Evolutionary conservation across 2,888 invertebrate genomes (phyloP).

Genomic region (Xanthia togata): DNA sequence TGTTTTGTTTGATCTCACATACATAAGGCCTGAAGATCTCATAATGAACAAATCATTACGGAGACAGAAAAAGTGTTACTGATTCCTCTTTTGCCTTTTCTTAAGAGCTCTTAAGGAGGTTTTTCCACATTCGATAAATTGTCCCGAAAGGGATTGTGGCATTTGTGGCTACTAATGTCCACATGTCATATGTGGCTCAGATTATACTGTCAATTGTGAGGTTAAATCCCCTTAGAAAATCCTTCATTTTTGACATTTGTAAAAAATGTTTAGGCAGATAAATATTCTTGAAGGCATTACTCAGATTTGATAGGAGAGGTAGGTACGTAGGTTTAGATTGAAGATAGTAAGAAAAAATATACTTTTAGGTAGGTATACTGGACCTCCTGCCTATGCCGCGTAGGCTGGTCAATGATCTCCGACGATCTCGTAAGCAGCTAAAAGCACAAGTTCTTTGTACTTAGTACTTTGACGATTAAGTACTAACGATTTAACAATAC

Average conservation of each 20-base stretch:
- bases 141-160: not conserved
- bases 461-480: slow-evolving; percentile 25
- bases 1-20: slow-evolving; percentile 4
- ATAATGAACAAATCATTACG: not conserved
- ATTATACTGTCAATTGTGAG: not conserved
- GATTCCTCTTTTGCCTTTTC: not conserved
- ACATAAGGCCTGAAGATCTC: not conserved
- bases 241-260: not conserved
- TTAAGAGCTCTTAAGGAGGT: not conserved
- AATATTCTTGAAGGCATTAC: not conserved
- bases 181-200: not conserved
- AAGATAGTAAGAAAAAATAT: slow-evolving; percentile 6
- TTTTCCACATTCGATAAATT: not conserved
- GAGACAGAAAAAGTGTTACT: not conserved
- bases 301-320: not conserved
- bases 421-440: slow-evolving; percentile 20
- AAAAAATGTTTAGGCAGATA: not conserved
- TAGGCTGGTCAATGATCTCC: slow-evolving; percentile 30
- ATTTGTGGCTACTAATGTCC: not conserved
- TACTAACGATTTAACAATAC: slow-evolving; percentile 21
- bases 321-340: slow-evolving; percentile 10
- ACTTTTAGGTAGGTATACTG: slow-evolving; percentile 25
- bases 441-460: slow-evolving; percentile 26
- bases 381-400: slow-evolving; percentile 7
- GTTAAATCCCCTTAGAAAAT: not conserved